phyloP scores from a whole-genome alignment of 2,888 invertebrate genomes.

The Tachystola acroxantha region DNA sequence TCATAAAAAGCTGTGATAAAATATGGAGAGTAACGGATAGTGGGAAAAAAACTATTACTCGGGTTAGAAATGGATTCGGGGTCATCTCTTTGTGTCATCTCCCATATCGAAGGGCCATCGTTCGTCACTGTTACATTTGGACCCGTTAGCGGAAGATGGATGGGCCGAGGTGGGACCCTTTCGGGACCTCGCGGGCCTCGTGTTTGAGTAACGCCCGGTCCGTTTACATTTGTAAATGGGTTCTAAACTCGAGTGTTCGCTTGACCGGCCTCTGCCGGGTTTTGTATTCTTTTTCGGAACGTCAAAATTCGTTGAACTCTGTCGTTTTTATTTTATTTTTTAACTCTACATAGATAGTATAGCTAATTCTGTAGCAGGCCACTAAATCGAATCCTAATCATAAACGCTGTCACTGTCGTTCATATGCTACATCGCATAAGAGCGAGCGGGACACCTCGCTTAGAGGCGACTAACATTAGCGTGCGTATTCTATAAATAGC shows the following conservation, averaged over 20 bases:
- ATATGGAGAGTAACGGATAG: conserved; percentile 58
- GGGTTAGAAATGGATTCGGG: conserved; percentile 57
- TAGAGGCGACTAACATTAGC: too few relatives aligned
- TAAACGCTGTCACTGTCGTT: too few relatives aligned
- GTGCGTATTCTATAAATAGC: too few relatives aligned
- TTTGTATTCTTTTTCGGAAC: conserved; percentile 15
- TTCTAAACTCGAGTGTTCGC: conserved; percentile 39
- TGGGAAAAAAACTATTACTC: conserved; percentile 56
- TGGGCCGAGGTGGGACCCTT: conserved; percentile 22
- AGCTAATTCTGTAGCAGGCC: too few relatives aligned
- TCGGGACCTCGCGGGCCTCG: conserved; percentile 12
- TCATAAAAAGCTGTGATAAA: conserved; percentile 59
- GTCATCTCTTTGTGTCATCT: conserved; percentile 70
- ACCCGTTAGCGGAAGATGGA: conserved; percentile 46
- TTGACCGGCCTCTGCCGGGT: conserved; percentile 13
- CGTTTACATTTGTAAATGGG: conserved; percentile 56
- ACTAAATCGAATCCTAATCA: too few relatives aligned
- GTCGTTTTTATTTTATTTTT: too few relatives aligned
- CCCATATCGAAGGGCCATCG: conserved; percentile 56
- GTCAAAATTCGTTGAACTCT: too few relatives aligned
- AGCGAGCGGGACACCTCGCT: too few relatives aligned
- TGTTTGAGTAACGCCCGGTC: conserved; percentile 30
- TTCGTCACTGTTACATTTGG: conserved; percentile 48
- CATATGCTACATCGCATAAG: too few relatives aligned
- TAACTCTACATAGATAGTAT: too few relatives aligned